phyloP scores from a whole-genome alignment of 2,113 vertebrate species.

The Hyla sarda region DNA sequence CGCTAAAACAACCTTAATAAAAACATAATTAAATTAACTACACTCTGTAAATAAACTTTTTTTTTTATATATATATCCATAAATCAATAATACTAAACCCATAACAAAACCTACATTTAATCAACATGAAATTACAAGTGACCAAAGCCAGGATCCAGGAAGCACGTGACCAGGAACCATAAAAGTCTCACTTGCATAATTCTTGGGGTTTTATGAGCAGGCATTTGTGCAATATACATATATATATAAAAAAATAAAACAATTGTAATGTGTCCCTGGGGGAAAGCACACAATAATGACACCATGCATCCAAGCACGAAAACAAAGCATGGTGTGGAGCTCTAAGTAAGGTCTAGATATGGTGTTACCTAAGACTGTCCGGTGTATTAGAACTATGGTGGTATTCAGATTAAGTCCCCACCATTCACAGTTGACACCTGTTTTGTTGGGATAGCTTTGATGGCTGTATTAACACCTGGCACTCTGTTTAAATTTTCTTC shows the following conservation, averaged over 20 bases:
- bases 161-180: conserved; percentile 39
- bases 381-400: not conserved
- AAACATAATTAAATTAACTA: conserved; percentile 38
- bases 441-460: not conserved
- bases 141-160: conserved; percentile 43
- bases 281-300: not conserved
- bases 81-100: not conserved
- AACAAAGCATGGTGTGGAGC: not conserved
- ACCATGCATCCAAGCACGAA: not conserved
- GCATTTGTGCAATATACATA: conserved; percentile 39
- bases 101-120: not conserved
- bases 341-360: no score
- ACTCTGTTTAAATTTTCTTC: not conserved
- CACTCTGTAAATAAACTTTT: conserved; percentile 23
- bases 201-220: conserved; percentile 45
- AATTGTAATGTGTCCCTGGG: conserved; percentile 18
- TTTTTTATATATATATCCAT: conserved; percentile 31
- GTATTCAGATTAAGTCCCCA: not conserved
- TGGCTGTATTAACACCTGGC: not conserved
- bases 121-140: conserved; percentile 19
- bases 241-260: no score
- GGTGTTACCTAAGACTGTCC: not conserved
- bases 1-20: conserved; percentile 3
- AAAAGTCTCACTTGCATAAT: conserved; percentile 58
- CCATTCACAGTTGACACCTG: not conserved